phyloP scores from a whole-genome alignment of 2,888 invertebrate species.

The Pegoplata infirma region DNA sequence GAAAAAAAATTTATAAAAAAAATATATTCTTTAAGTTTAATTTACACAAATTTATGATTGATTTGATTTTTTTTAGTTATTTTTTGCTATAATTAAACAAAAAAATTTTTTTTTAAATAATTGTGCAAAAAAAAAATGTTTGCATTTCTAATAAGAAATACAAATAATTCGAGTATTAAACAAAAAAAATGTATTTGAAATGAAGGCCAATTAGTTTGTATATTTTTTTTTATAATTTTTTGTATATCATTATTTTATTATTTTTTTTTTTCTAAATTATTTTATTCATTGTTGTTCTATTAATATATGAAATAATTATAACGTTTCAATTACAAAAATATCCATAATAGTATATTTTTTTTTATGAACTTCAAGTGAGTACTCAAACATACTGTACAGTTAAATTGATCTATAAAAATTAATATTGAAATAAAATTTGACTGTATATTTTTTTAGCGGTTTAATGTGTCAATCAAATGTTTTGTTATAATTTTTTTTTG shows the following conservation, averaged over 20 bases:
- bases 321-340: constrained; percentile 38
- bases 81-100: too few relatives aligned
- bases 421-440: background rate
- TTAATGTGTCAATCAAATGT: background rate
- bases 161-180: constrained; percentile 5
- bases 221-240: constrained; percentile 25
- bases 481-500: background rate
- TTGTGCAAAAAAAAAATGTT: constrained; percentile 46
- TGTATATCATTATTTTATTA: constrained; percentile 15
- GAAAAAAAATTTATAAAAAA: background rate
- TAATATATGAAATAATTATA: constrained; percentile 22
- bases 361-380: too few relatives aligned
- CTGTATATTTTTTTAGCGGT: background rate
- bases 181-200: constrained; percentile 14
- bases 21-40: constrained; percentile 19
- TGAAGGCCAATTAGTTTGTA: constrained; percentile 46
- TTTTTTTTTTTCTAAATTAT: too few relatives aligned
- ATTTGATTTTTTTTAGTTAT: too few relatives aligned
- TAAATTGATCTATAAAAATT: background rate
- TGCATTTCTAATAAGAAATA: constrained; percentile 51
- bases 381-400: too few relatives aligned
- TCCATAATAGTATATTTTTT: background rate
- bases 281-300: background rate
- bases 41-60: constrained; percentile 51
- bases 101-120: too few relatives aligned